phyloP scores from a whole-genome alignment of 2,113 vertebrate genomes.

The Perca flavescens region DNA sequence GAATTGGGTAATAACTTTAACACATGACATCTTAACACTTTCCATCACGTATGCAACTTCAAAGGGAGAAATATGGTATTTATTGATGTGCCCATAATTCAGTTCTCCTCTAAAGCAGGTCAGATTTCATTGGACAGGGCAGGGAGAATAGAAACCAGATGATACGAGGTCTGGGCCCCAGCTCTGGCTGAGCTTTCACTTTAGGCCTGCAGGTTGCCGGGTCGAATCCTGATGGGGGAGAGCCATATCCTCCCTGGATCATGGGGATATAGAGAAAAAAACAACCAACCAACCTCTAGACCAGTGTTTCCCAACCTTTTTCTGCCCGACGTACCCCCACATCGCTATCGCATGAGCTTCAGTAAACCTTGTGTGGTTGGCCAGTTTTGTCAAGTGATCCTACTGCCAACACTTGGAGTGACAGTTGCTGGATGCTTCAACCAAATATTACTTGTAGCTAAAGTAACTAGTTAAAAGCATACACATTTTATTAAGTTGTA shows the following conservation, averaged over 20 bases:
- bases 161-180: constrained; percentile 68
- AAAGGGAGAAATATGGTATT: constrained; percentile 85
- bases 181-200: constrained; percentile 58
- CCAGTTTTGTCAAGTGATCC: no score
- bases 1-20: constrained; percentile 85
- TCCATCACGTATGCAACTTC: constrained; percentile 82
- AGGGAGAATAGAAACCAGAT: constrained; percentile 86
- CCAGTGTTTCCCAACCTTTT: constrained; percentile 6
- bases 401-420: neutral
- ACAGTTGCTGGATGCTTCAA: neutral
- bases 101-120: constrained; percentile 82
- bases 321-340: neutral
- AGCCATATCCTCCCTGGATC: constrained; percentile 20
- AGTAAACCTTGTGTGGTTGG: neutral
- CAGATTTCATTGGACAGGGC: constrained; percentile 85
- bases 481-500: neutral
- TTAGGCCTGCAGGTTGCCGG: constrained; percentile 55
- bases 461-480: no score
- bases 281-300: constrained; percentile 20
- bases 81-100: constrained; percentile 85
- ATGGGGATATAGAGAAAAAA: constrained; percentile 35
- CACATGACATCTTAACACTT: constrained; percentile 85
- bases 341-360: constrained; percentile 3
- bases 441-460: no score
- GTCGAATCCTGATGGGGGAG: constrained; percentile 58